phyloP scores from a whole-genome alignment of 2,888 invertebrate species.

The Heliconius hortense region DNA sequence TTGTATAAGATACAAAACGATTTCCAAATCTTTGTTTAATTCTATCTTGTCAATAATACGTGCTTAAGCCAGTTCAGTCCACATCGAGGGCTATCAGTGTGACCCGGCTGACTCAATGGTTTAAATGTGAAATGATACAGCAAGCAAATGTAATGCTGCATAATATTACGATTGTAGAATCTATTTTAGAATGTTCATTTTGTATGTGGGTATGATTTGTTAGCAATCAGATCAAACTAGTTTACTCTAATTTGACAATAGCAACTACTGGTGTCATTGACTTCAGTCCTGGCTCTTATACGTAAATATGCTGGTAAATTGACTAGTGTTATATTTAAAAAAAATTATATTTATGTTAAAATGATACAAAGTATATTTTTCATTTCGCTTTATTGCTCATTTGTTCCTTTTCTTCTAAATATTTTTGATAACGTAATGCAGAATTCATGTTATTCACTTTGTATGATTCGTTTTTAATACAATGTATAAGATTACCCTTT shows the following conservation, averaged over 20 bases:
- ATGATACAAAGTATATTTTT: too few species aligned
- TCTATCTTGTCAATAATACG: conserved; percentile 5
- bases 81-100: conserved; percentile 15
- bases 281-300: too few species aligned
- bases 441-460: too few species aligned
- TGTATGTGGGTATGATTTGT: background rate
- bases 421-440: too few species aligned
- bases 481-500: too few species aligned
- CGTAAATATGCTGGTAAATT: too few species aligned
- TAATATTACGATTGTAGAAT: background rate
- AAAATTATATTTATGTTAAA: too few species aligned
- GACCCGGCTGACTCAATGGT: conserved; percentile 14
- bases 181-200: background rate
- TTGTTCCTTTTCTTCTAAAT: too few species aligned
- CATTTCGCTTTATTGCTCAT: too few species aligned
- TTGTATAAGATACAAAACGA: background rate
- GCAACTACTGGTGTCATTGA: too few species aligned
- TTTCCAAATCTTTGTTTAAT: conserved; percentile 1
- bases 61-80: background rate
- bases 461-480: too few species aligned
- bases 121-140: conserved; percentile 10
- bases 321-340: too few species aligned
- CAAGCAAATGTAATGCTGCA: background rate
- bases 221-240: background rate
- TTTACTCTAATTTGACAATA: background rate